Percentiles rank a stretch among this genome's conserved stretches.
phyloP scores from a whole-genome alignment of 1,140 invertebrate species.

The Drosophila arawakana region DNA sequence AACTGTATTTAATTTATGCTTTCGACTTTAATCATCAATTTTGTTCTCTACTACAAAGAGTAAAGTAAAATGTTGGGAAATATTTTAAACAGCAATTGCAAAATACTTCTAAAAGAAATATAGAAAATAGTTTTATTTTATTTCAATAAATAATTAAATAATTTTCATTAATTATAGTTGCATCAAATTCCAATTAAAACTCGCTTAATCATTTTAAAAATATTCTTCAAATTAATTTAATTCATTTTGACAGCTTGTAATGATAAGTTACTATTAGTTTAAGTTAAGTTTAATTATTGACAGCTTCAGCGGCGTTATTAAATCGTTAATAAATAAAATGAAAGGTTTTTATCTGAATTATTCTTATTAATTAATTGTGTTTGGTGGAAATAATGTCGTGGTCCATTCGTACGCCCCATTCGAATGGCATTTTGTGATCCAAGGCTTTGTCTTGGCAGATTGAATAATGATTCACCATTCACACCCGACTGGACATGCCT shows the following conservation, averaged over 20 bases:
- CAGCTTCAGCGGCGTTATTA: conserved; percentile 1
- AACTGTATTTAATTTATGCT: conserved; percentile 44
- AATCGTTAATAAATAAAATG: background rate
- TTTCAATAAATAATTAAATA: too few species aligned
- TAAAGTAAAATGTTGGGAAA: background rate
- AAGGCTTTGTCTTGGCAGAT: conserved; percentile 54
- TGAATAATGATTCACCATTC: conserved; percentile 55
- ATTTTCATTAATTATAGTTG: too few species aligned
- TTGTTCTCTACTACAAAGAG: conserved; percentile 21
- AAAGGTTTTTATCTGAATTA: conserved; percentile 9
- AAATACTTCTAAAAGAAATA: too few species aligned
- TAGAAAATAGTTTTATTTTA: too few species aligned
- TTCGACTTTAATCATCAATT: conserved; percentile 39
- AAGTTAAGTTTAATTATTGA: conserved; percentile 16
- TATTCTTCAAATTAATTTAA: background rate
- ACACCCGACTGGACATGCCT: conserved; percentile 43
- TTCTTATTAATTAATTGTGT: conserved; percentile 17
- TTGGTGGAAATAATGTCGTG: background rate
- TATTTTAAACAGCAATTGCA: background rate
- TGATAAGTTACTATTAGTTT: conserved; percentile 10
- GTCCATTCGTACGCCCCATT: conserved; percentile 21
- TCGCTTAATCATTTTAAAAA: conserved; percentile 7
- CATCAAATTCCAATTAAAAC: conserved; percentile 39
- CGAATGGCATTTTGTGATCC: conserved; percentile 52
- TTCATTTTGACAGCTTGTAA: conserved; percentile 1